Conservation (phyloP, 2,113 vertebrate species). For the Tetrao urogallus region DNA sequence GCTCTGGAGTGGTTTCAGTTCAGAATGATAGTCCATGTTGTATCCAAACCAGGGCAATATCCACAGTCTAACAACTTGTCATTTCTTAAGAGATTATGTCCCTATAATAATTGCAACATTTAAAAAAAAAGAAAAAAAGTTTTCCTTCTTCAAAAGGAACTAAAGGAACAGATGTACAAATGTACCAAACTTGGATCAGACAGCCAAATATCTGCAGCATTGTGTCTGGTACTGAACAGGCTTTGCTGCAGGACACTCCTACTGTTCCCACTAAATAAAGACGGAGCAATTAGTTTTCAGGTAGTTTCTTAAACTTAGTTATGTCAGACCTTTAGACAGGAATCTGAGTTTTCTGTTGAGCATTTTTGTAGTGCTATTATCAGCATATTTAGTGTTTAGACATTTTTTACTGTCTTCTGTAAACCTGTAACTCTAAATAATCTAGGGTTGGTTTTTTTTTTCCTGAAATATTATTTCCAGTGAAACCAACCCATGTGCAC, state of each 20-base stretch:
- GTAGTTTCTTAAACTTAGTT: background rate
- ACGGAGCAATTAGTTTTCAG: background rate
- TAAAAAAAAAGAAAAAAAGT: background rate
- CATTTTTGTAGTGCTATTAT: background rate
- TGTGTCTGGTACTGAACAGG: background rate
- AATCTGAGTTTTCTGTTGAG: background rate
- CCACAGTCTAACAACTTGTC: background rate
- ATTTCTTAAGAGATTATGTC: background rate
- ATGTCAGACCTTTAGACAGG: background rate
- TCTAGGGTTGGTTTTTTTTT: background rate
- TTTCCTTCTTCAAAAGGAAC: background rate
- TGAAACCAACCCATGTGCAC: background rate
- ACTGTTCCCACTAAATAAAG: background rate
- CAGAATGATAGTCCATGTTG: background rate
- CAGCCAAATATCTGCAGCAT: background rate
- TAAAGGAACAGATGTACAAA: background rate
- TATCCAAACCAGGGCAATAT: background rate
- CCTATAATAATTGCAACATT: background rate
- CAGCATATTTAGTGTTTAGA: constrained; percentile 1
- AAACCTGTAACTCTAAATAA: constrained; percentile 10
- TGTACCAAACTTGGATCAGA: background rate
- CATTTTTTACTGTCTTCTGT: constrained; percentile 1
- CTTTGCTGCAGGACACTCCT: background rate
- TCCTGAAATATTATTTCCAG: constrained; percentile 12
- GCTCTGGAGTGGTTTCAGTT: background rate